Base-by-base conservation (phyloP, 1,140 invertebrate species). In the Cydia fagiglandana region DNA sequence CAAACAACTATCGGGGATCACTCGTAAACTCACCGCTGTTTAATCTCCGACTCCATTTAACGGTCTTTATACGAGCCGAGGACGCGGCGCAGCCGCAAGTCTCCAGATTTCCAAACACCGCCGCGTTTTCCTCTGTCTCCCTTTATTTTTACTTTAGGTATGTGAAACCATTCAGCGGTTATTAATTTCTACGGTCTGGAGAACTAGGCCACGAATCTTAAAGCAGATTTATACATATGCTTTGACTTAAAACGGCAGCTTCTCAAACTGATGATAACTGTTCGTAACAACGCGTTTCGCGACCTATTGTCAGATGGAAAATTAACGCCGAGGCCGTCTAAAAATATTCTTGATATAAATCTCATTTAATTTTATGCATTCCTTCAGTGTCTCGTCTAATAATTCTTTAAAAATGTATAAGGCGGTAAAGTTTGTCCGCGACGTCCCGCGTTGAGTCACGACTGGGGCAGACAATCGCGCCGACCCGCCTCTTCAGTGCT, bases 401-500 rank as follows among this genome's bases (percentile, higher is more conserved):
- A 78, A 76, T 84, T 80, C 83, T 82, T 87, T 89, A 87, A 87
- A 81, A 83, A 86, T 78, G 78, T 73, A 79, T 86, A 85, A 84
- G 81, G 77, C 74, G 7, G 76, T 81, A 84, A 78, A 73, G 76
- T 77, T 75, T 75, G 80, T 83, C 83, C 73, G 78, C 79, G 76
- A 76, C 77, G 78, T 68, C 74, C 74, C 73, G 77, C 77, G 73
- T 81, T 88, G 90, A 90, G 78, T 91, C 91, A 91, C 84, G 82
- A 80, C 76, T 82, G 78, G 81, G 83, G 79, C 82, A 92, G 89
- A 91, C 89, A 85, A 85, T 85, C 78, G 84, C 78, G 80, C 73
- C 77, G 73, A 79, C 77, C 64, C 79, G 84, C 82, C 83, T 86
- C 86, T 88, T 91, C 90, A 93, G 91, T 92, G 83, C 86, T 89